Conservation (phyloP, 2,113 vertebrate species). For the Deroptyus accipitrinus region DNA sequence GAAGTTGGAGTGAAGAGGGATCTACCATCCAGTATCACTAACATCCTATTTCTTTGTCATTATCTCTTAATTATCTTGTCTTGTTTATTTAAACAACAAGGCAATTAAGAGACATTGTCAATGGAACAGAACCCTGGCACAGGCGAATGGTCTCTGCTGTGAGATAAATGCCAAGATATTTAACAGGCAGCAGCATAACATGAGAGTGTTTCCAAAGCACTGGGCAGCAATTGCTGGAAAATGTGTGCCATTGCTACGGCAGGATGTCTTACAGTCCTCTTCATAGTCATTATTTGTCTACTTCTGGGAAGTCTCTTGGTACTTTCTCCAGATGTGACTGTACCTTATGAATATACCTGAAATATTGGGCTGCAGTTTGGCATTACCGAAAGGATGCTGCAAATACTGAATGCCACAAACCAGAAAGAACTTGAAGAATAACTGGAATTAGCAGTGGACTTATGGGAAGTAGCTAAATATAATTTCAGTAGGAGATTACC, state of each 20-base stretch:
- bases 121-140: conserved; percentile 65
- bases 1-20: not conserved
- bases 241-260: not conserved
- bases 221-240: conserved; percentile 29
- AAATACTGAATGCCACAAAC: not conserved
- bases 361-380: not conserved
- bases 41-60: conserved; percentile 51
- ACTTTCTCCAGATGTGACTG: not conserved
- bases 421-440: not conserved
- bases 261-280: not conserved
- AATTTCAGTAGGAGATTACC: not conserved
- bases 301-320: not conserved
- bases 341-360: not conserved
- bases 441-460: not conserved
- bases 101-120: conserved; percentile 68
- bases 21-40: conserved; percentile 31
- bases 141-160: conserved; percentile 37
- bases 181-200: conserved; percentile 51
- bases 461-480: not conserved
- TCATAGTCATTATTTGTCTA: not conserved
- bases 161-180: conserved; percentile 66
- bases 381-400: not conserved
- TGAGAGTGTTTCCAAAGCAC: conserved; percentile 24
- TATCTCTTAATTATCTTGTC: conserved; percentile 71
- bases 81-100: conserved; percentile 69